Conservation (phyloP, 2,797 vertebrate genomes). For the Yasuhikotakia modesta region DNA sequence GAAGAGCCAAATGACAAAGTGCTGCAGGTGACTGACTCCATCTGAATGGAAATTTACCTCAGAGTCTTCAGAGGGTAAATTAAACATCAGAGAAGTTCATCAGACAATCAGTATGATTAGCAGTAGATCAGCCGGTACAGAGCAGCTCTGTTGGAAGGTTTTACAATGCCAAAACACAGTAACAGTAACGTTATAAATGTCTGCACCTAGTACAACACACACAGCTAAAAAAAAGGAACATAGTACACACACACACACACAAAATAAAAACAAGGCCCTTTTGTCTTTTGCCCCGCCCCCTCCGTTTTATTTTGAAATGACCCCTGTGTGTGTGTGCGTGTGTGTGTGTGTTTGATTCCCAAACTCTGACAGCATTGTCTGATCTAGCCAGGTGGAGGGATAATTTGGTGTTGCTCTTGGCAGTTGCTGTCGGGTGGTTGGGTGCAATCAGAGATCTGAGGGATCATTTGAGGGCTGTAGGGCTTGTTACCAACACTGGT, state of each 20-base stretch:
- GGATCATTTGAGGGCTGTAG: slow-evolving; percentile 3
- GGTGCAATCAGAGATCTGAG: slow-evolving; percentile 8
- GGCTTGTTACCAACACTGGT: not conserved
- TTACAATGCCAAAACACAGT: not conserved
- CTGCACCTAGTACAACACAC: too few species aligned
- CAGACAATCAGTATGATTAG: not conserved
- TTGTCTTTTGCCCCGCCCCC: not conserved
- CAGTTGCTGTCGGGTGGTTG: not conserved
- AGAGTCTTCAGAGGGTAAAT: not conserved
- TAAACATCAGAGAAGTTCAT: slow-evolving; percentile 1
- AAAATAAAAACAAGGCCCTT: too few species aligned
- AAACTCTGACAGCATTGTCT: not conserved
- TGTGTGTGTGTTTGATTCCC: not conserved
- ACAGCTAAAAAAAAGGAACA: too few species aligned
- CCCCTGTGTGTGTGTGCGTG: not conserved
- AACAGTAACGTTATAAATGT: not conserved
- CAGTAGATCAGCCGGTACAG: not conserved
- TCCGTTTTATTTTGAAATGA: slow-evolving; percentile 8
- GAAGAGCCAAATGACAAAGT: slow-evolving; percentile 11
- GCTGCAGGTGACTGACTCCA: slow-evolving; percentile 32
- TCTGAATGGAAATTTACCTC: slow-evolving; percentile 19
- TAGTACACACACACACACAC: too few species aligned
- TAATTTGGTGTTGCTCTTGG: slow-evolving; percentile 10
- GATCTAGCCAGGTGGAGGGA: slow-evolving; percentile 2
- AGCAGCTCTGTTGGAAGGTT: not conserved